Conservation (phyloP, 1,140 invertebrate genomes). For the Orussus abietinus region DNA sequence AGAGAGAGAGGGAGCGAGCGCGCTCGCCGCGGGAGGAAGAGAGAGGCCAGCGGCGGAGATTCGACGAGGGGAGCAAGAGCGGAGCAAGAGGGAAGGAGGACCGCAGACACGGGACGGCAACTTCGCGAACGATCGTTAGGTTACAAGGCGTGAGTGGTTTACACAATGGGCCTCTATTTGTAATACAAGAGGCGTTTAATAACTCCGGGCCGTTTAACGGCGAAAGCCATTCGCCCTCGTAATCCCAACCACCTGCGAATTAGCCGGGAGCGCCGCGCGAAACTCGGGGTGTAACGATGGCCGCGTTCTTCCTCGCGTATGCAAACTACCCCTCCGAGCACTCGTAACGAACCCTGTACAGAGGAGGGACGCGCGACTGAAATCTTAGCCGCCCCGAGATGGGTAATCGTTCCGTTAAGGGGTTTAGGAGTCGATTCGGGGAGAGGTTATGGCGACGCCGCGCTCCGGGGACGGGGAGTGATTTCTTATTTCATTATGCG, state of each 20-base stretch:
- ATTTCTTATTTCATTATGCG: no score
- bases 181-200: conserved; percentile 20
- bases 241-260: conserved; percentile 18
- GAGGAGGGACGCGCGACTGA: no score
- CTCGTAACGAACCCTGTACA: no score
- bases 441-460: no score
- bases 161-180: conserved; percentile 12
- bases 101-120: not conserved
- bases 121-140: conserved; percentile 6
- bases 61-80: conserved; percentile 6
- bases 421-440: no score
- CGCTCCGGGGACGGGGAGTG: no score
- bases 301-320: no score
- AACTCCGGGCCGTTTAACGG: conserved; percentile 14
- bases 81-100: not conserved
- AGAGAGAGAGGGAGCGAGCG: not conserved
- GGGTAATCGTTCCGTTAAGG: no score
- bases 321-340: no score
- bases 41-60: not conserved
- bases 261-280: no score
- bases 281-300: no score
- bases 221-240: not conserved
- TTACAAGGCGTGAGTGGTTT: conserved; percentile 1
- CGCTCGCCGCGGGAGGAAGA: not conserved
- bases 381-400: no score